These are phyloP conservation scores for Oplegnathus fasciatus DNA, from an alignment of 2,113 vertebrate species.

Conservation along the genomic window DNA sequence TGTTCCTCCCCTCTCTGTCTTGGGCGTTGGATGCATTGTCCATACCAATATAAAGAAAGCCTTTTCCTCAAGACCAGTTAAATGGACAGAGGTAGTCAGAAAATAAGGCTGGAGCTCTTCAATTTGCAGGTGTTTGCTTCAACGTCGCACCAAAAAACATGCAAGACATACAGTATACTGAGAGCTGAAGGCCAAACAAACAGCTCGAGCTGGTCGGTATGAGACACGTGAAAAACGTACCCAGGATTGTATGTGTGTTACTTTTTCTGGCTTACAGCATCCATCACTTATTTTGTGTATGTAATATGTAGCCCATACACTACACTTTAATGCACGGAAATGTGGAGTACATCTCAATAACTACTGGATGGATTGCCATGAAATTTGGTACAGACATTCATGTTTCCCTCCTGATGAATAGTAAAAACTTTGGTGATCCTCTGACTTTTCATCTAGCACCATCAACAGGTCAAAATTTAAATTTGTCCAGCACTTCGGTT, in stretches of 20 bases:
- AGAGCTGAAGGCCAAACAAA: slow-evolving; percentile 11
- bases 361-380: neutral
- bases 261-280: neutral
- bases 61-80: neutral
- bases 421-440: no score
- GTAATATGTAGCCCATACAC: no score
- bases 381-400: neutral
- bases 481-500: no score
- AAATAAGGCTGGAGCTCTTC: slow-evolving; percentile 5
- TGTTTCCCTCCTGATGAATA: neutral
- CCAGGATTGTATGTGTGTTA: neutral
- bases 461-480: no score
- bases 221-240: neutral
- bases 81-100: neutral
- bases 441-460: no score
- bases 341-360: neutral
- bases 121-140: slow-evolving; percentile 2
- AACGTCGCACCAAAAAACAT: neutral
- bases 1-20: neutral
- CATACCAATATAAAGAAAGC: slow-evolving; percentile 23
- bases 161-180: neutral
- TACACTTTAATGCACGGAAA: neutral
- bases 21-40: neutral
- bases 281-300: neutral
- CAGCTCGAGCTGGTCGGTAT: neutral